These are phyloP conservation scores for Ganaspis sp. DNA, from an alignment of 1,140 invertebrate species.

Conservation along the genomic window DNA sequence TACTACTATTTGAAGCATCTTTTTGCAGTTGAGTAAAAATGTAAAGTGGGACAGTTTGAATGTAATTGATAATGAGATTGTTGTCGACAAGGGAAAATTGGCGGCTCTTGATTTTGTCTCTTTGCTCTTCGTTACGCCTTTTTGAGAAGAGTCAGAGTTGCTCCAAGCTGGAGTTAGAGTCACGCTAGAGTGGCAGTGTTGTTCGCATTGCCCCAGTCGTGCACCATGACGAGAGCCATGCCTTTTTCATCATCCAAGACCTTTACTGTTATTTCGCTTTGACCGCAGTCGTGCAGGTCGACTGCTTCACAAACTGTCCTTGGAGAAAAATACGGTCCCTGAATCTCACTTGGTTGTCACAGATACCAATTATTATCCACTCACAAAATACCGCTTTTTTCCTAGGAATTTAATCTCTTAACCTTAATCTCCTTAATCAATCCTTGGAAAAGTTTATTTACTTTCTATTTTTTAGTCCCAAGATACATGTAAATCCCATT, in stretches of 20 bases:
- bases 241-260: slow-evolving; percentile 7
- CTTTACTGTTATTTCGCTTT: slow-evolving; percentile 4
- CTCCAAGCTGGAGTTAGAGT: background rate
- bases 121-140: background rate
- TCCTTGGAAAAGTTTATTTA: background rate
- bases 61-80: background rate
- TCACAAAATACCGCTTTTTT: background rate
- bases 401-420: too few species aligned
- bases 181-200: slow-evolving; percentile 17
- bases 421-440: background rate
- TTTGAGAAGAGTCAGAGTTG: background rate
- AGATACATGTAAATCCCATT: too few species aligned
- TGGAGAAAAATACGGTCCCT: slow-evolving; percentile 1
- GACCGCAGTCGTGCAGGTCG: slow-evolving; percentile 25
- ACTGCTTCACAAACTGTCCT: slow-evolving; percentile 9
- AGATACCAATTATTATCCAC: background rate
- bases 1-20: too few species aligned
- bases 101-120: background rate
- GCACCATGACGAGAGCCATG: slow-evolving; percentile 11
- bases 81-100: slow-evolving; percentile 3
- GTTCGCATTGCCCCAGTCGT: slow-evolving; percentile 21
- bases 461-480: background rate
- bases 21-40: too few species aligned
- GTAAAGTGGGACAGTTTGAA: too few species aligned
- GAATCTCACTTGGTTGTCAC: background rate